Evolutionary conservation across 2,888 invertebrate species (phyloP), one percentile per base, ranked within the genome.

Genomic region (Smittia sp.): DNA sequence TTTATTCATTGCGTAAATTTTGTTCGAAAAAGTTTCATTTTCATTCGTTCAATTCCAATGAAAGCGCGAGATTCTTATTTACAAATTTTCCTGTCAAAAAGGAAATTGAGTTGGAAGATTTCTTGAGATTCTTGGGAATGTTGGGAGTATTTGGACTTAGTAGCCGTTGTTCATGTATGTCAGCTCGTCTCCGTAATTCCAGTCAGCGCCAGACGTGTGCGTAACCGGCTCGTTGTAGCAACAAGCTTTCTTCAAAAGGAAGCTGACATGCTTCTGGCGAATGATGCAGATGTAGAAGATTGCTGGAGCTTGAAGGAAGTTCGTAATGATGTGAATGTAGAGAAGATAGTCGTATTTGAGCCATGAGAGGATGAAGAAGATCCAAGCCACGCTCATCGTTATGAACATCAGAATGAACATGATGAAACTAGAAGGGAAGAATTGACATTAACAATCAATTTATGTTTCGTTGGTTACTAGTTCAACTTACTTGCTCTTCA

Each of bases 121-220:
- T 74, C 67, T 41, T 74, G 62, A 66, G 66, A 68, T 73, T 74
- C 24, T 73, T 24, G 38, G 27, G 39, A 68, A 68, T 68, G 68
- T 68, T 46, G 24, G 52, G 52, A 69, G 20, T 20, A 58, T 54
- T 58, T 72, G 6, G 46, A 13, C 9, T 46, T 72, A 11, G 32
- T 39, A 72, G 46, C 58, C 38, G 78, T 85, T 85, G 78, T 92
- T 92, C 88, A 93, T 93, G 75, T 93, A 92, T 72, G 91, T 89
- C 90, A 93, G 89, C 83, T 94, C 93, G 78, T 93, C 93, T 0
- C 93, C 93, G 27, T 72, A 58, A 62, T 72, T 72, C 93, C 93
- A 93, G 78, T 93, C 93, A 22, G 72, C 72, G n/a, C 39, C 72
- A 9, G 73, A 25, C n/a, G 87, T 87, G 0, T 87, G 86, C 1